phyloP scores from a whole-genome alignment of 2,113 vertebrate genomes.

The Tamias sibiricus region DNA sequence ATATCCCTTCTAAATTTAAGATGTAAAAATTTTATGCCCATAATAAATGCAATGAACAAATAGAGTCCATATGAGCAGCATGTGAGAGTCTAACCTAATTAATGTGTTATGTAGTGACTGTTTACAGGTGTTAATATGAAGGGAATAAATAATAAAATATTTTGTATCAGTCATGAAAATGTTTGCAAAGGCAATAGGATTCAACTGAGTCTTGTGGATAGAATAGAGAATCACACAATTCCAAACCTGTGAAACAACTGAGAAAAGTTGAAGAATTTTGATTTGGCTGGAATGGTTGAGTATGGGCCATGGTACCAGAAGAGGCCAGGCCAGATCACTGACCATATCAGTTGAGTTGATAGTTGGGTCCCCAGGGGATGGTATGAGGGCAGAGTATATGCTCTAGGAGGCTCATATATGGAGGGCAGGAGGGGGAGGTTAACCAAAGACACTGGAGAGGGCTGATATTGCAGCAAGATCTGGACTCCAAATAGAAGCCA shows the following conservation, averaged over 20 bases:
- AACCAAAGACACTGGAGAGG: not conserved
- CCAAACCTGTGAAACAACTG: constrained; percentile 4
- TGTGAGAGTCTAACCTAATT: not conserved
- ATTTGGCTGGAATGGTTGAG: not conserved
- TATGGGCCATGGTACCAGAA: not conserved
- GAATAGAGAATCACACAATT: not conserved
- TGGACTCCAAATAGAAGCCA: not conserved
- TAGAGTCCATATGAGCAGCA: not conserved
- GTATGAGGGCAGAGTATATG: not conserved
- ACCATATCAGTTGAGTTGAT: not conserved
- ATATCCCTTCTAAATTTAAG: constrained; percentile 29
- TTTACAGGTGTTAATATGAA: constrained; percentile 3
- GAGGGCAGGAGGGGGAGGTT: not conserved
- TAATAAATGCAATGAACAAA: not conserved
- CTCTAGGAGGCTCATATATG: not conserved
- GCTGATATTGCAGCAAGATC: not conserved
- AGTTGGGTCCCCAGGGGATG: not conserved
- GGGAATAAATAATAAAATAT: not conserved
- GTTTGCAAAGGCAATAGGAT: constrained; percentile 34
- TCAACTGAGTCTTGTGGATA: not conserved
- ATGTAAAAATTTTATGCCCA: not conserved
- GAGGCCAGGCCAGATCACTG: not conserved
- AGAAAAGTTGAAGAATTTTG: not conserved
- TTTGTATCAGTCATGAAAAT: constrained; percentile 37
- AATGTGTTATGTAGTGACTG: not conserved